Base-by-base conservation (phyloP, 2,797 vertebrate genomes). In the Centroberyx gerrardi region DNA sequence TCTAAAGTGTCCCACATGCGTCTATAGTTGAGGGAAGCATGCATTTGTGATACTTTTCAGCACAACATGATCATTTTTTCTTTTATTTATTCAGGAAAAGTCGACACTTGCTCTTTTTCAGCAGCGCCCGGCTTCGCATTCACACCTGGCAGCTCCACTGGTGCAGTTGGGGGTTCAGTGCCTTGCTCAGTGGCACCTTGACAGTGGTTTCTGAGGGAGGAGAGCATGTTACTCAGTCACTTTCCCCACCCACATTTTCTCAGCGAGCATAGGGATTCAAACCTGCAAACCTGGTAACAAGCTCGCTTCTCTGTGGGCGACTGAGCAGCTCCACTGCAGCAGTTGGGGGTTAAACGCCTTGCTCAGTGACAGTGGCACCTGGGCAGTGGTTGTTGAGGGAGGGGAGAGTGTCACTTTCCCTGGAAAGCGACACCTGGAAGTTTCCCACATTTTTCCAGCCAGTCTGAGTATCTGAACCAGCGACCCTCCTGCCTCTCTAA, bases 231-330 rank as follows among this genome's bases (percentile, higher is more conserved):
- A 65, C 71, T 74, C 38, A 2, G 7, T 40, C 52, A 68, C 74
- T 84, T 79, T 76, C 78, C 65, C 65, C 76, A 58, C 56, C 8
- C 38, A 80, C 51, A 74, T 60, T 82, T 82, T 81, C 67, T 79
- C 64, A 66, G 65, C 69, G 76, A 62, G 62, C 73, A 29, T 53
- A 56, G 13, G 55, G 72, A 77, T 61, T 84, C 52, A 76, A 84
- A 86, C 74, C 78, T 83, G 74, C 80, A 64, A 76, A 28, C 36
- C 27, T 74, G 53, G 56, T 72, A 54, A 65, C 62, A 66, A 27
- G 53, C 44, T 65, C 70, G 55, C 72, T 52, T 62, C n/a, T 63
- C 55, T 52, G 18, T 28, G 22, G 22, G 22, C 22, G 1, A 22
- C 22, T 22, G 22, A 31, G 31, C 9, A 28, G 40, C 64, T 63